These are phyloP conservation scores for Anticlea derivata DNA, from an alignment of 2,888 invertebrate genomes.

Conservation along the genomic window DNA sequence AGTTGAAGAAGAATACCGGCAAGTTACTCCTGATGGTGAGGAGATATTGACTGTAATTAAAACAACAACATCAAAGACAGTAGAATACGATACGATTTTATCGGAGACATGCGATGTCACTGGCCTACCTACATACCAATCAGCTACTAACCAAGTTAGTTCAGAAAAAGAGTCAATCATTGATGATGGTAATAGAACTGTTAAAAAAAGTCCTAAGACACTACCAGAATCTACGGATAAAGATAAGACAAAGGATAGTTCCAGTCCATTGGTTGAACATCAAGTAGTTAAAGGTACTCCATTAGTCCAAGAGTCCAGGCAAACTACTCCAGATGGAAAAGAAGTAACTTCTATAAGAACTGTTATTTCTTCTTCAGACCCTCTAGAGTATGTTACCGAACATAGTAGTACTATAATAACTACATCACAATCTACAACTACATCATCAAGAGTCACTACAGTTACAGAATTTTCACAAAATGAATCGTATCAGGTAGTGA, in stretches of 20 bases:
- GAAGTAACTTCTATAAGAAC: conserved; percentile 58
- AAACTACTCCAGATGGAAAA: conserved; percentile 47
- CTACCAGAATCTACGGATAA: conserved; percentile 3
- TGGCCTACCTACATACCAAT: conserved; percentile 19
- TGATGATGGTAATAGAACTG: neutral
- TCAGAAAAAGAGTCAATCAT: neutral
- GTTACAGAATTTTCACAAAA: conserved; percentile 60
- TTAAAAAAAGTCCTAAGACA: conserved; percentile 4
- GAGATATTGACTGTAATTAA: conserved; percentile 54
- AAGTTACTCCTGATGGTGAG: conserved; percentile 47
- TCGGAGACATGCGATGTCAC: conserved; percentile 29
- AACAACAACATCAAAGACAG: conserved; percentile 54
- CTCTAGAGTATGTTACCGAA: conserved; percentile 56
- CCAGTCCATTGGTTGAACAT: conserved; percentile 4
- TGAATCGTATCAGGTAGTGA: conserved; percentile 58
- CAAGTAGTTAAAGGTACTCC: conserved; percentile 14
- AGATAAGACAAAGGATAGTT: conserved; percentile 4
- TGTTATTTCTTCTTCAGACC: conserved; percentile 52
- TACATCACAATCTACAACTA: conserved; percentile 36
- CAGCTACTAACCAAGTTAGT: neutral
- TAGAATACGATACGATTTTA: conserved; percentile 42
- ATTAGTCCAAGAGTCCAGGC: conserved; percentile 41
- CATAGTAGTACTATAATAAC: conserved; percentile 58
- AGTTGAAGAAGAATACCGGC: conserved; percentile 47
- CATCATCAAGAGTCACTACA: conserved; percentile 63